A percentile compares a stretch with the other conserved stretches of the same genome.
Evolutionary conservation across 2,113 vertebrate species (phyloP).

Genomic region (Apistogramma diplotaenia): DNA sequence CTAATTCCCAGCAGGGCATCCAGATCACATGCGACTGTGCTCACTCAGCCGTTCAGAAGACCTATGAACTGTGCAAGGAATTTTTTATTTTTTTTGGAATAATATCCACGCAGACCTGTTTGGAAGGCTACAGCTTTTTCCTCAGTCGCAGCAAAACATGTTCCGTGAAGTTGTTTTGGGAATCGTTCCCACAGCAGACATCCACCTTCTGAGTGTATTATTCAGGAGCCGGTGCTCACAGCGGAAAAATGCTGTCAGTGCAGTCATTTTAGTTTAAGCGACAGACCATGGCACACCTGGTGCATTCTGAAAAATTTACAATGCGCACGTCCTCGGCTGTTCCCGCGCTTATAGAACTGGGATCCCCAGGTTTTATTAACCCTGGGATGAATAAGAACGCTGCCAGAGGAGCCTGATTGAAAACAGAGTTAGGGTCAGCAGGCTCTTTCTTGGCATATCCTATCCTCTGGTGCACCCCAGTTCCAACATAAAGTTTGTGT

Average conservation of each 20-base stretch:
- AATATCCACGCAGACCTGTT: background rate
- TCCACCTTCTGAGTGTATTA: background rate
- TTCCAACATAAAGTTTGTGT: background rate
- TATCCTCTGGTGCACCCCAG: background rate
- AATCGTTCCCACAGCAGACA: background rate
- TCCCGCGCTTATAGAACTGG: slow-evolving; percentile 1
- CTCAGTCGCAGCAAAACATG: background rate
- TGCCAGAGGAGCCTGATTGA: slow-evolving; percentile 33
- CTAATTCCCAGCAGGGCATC: slow-evolving; percentile 4
- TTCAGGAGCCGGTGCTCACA: slow-evolving; percentile 5
- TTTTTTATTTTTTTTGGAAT: background rate
- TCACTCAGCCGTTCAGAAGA: background rate
- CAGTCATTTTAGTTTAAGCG: slow-evolving; percentile 32
- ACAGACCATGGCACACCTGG: slow-evolving; percentile 22
- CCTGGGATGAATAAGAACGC: slow-evolving; percentile 23
- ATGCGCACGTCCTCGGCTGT: background rate
- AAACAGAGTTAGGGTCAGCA: slow-evolving; percentile 39
- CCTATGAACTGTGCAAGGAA: background rate
- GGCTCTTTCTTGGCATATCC: background rate
- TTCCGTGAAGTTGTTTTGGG: background rate
- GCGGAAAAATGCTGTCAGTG: slow-evolving; percentile 48
- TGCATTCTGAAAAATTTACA: slow-evolving; percentile 36
- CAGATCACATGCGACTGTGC: slow-evolving; percentile 21
- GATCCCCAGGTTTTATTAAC: slow-evolving; percentile 45
- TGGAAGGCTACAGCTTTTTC: slow-evolving; percentile 4